Percentiles rank a stretch among this genome's conserved stretches.
phyloP scores from a whole-genome alignment of 2,888 invertebrate genomes.

The Chrysopilus asiliformis region DNA sequence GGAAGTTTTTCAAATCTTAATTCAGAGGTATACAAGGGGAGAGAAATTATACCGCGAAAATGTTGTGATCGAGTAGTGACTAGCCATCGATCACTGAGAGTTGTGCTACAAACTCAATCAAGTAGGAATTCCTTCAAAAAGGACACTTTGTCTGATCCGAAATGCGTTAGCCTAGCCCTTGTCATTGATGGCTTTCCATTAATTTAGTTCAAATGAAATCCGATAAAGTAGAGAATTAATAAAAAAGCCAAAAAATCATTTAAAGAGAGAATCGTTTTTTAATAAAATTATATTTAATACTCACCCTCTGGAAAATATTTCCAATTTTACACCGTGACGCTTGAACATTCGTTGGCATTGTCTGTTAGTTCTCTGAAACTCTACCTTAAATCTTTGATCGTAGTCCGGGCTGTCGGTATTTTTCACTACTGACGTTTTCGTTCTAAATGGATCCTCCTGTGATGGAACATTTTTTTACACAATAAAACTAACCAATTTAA shows the following conservation, averaged over 20 bases:
- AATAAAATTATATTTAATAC: constrained; percentile 28
- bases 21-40: too few species aligned
- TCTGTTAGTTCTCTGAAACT: constrained; percentile 64
- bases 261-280: constrained; percentile 13
- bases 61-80: too few species aligned
- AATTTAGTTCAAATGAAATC: constrained; percentile 3
- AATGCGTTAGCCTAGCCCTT: too few species aligned
- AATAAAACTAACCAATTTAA: constrained; percentile 7
- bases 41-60: too few species aligned
- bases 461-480: constrained; percentile 7
- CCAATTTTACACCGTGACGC: constrained; percentile 76
- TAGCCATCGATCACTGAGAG: too few species aligned
- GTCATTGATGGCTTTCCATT: too few species aligned
- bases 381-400: constrained; percentile 62
- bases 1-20: too few species aligned
- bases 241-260: constrained; percentile 3
- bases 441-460: constrained; percentile 57
- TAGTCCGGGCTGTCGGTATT: constrained; percentile 84
- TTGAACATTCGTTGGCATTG: constrained; percentile 79
- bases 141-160: too few species aligned
- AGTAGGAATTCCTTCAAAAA: too few species aligned
- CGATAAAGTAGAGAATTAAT: constrained; percentile 8
- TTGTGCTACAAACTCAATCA: too few species aligned
- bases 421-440: constrained; percentile 64
- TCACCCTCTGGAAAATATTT: constrained; percentile 88